phyloP scores from a whole-genome alignment of 2,888 invertebrate genomes.

The Drosophila formosana region DNA sequence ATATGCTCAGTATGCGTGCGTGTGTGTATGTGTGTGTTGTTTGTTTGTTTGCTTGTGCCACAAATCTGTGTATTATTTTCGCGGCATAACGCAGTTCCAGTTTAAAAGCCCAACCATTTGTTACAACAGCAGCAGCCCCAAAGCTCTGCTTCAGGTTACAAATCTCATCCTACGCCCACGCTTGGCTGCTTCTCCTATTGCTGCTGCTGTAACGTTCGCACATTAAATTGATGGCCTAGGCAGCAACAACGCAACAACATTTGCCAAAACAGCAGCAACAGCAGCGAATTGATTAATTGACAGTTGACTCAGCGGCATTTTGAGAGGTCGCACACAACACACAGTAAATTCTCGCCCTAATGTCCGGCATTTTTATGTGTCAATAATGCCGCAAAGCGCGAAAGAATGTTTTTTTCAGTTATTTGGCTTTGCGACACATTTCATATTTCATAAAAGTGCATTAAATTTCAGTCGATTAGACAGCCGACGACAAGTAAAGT shows the following conservation, averaged over 20 bases:
- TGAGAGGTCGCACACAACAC: constrained; percentile 15
- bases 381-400: constrained; percentile 34
- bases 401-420: constrained; percentile 24
- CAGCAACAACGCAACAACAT: constrained; percentile 34
- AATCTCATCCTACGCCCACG: neutral
- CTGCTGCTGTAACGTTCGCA: constrained; percentile 44
- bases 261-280: constrained; percentile 34
- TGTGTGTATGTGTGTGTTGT: constrained; percentile 21
- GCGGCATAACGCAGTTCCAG: constrained; percentile 56
- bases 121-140: constrained; percentile 38
- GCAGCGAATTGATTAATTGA: constrained; percentile 75
- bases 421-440: constrained; percentile 49
- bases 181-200: neutral
- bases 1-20: constrained; percentile 38
- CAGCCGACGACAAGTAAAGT: constrained; percentile 20
- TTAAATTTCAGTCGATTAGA: constrained; percentile 67
- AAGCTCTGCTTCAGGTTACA: constrained; percentile 35
- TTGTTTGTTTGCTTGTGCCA: constrained; percentile 13
- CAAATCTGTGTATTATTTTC: constrained; percentile 68
- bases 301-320: constrained; percentile 71
- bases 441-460: constrained; percentile 60
- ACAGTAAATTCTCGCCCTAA: constrained; percentile 26
- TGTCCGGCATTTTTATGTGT: constrained; percentile 50
- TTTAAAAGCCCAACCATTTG: constrained; percentile 67
- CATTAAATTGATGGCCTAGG: constrained; percentile 71